A percentile compares a stretch with the other conserved stretches of the same genome.
Conservation (phyloP, 2,888 invertebrate species). For the Pterostichus madidus region DNA sequence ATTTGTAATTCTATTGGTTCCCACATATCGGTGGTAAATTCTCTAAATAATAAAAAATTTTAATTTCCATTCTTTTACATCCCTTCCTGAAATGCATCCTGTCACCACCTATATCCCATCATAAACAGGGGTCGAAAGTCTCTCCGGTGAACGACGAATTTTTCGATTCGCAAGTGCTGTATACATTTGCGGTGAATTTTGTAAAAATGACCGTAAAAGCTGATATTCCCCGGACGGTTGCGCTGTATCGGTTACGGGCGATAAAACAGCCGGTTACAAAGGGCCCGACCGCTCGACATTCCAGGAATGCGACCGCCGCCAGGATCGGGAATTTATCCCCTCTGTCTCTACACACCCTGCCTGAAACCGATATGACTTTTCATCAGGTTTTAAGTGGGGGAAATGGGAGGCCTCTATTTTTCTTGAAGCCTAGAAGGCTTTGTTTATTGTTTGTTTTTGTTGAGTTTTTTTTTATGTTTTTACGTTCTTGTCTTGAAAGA, state of each 20-base stretch:
- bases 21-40: no score
- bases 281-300: conserved; percentile 32
- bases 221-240: conserved; percentile 34
- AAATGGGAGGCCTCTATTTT: neutral
- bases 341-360: neutral
- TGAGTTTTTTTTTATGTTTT: neutral
- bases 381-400: conserved; percentile 15
- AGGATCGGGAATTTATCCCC: conserved; percentile 33
- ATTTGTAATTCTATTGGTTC: no score
- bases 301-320: conserved; percentile 36
- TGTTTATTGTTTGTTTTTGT: neutral
- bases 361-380: conserved; percentile 43
- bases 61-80: no score
- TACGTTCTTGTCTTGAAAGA: neutral
- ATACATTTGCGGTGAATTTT: conserved; percentile 46
- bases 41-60: neutral
- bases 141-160: conserved; percentile 2
- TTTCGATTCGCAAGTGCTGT: conserved; percentile 17
- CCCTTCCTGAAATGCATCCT: no score
- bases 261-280: conserved; percentile 57
- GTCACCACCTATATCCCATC: neutral
- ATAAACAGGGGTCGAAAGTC: neutral
- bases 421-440: neutral
- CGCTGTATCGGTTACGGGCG: conserved; percentile 52
- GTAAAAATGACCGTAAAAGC: conserved; percentile 54